Evolutionary conservation across 2,888 invertebrate genomes (phyloP).

Genomic region (Leucania comma): DNA sequence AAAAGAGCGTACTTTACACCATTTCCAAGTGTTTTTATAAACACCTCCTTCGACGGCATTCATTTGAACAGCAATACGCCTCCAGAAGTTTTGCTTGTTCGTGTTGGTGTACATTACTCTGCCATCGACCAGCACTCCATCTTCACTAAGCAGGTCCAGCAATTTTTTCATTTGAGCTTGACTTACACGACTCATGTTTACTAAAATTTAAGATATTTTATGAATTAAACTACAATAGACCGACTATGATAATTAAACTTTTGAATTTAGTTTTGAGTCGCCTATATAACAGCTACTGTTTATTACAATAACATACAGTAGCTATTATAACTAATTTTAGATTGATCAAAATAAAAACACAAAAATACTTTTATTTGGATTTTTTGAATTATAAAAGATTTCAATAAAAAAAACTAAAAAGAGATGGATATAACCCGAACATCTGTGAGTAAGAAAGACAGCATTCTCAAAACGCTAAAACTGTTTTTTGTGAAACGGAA

Average conservation of each 20-base stretch:
- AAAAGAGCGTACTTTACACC: constrained; percentile 71
- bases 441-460: constrained; percentile 14
- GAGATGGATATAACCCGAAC: constrained; percentile 2
- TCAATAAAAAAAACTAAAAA: not conserved
- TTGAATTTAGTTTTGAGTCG: constrained; percentile 11
- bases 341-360: not conserved
- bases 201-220: not conserved
- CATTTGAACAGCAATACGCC: constrained; percentile 68
- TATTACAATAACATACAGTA: not conserved
- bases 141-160: constrained; percentile 70
- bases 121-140: constrained; percentile 70
- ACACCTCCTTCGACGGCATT: constrained; percentile 72
- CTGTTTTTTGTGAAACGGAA: constrained; percentile 1
- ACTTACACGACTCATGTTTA: constrained; percentile 66
- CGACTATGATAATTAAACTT: not conserved
- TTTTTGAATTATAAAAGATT: constrained; percentile 2
- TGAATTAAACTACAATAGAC: not conserved
- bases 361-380: constrained; percentile 27
- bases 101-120: constrained; percentile 70
- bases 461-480: not conserved
- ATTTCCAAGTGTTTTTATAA: constrained; percentile 74
- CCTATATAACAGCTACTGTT: not conserved
- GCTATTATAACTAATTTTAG: not conserved
- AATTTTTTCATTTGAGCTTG: constrained; percentile 72
- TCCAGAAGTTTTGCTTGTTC: constrained; percentile 74